Percentiles rank a stretch among this genome's conserved stretches.
Conservation (phyloP, 2,797 vertebrate genomes). For the Lithobates sylvaticus region DNA sequence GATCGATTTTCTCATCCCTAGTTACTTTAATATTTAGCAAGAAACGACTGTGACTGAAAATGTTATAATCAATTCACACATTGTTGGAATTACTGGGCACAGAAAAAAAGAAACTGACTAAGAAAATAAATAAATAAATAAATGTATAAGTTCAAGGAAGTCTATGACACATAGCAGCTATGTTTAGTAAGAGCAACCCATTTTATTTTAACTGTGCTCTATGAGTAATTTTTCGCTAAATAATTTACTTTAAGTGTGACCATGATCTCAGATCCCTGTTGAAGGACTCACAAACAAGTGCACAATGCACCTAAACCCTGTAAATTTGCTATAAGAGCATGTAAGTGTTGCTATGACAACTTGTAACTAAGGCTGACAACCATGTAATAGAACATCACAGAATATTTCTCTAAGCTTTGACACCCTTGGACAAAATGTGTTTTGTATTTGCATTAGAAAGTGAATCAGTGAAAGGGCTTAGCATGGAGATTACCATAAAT, state of each 20-base stretch:
- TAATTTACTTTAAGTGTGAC: slow-evolving; percentile 40
- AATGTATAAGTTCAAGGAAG: neutral
- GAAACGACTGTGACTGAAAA: no score
- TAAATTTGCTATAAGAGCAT: slow-evolving; percentile 11
- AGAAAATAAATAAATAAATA: neutral
- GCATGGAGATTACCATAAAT: slow-evolving; percentile 33
- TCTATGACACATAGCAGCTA: neutral
- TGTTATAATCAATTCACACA: neutral
- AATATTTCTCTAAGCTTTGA: slow-evolving; percentile 23
- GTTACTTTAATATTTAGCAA: no score
- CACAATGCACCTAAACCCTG: slow-evolving; percentile 30
- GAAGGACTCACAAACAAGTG: slow-evolving; percentile 21
- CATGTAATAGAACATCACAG: slow-evolving; percentile 50
- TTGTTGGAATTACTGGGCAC: neutral
- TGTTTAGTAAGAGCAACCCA: neutral
- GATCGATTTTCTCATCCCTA: no score
- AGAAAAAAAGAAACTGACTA: neutral
- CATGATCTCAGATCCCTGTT: slow-evolving; percentile 7
- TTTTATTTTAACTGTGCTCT: neutral
- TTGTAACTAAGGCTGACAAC: slow-evolving; percentile 45
- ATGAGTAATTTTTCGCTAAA: slow-evolving; percentile 32
- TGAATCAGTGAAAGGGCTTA: slow-evolving; percentile 28
- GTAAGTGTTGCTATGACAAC: slow-evolving; percentile 38
- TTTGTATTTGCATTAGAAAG: slow-evolving; percentile 46
- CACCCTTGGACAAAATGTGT: slow-evolving; percentile 38